Base-by-base conservation (phyloP, 2,113 vertebrate species). In the Cebidichthys violaceus region DNA sequence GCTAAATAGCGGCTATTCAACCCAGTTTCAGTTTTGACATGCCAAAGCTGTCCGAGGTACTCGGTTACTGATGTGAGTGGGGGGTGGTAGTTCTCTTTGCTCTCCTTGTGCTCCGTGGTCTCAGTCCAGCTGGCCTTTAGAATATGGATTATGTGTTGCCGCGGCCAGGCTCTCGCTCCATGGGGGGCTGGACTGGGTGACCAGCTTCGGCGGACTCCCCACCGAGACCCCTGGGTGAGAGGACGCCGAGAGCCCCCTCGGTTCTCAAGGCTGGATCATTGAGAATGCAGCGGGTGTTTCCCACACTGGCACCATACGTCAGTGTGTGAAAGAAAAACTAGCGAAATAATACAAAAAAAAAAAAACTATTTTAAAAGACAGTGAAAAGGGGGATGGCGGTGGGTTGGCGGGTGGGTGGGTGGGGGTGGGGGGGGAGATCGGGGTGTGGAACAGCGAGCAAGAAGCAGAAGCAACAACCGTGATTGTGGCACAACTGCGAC, bases 71-170 rank as follows among this genome's bases (percentile, higher is more conserved):
- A 82, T 68, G 88, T 87, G 89, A 90, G 89, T 75, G 88, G 88
- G 88, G 84, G 80, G 82, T 74, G 70, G 70, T 66, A 81, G 83
- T 80, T 90, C 87, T 90, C 72, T 91, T 90, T 91, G 86, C 90
- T 85, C 82, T 89, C 83, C 90, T 88, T 89, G 60, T 81, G 87
- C 91, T 84, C 81, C 69, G 76, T 90, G 88, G 86, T 91, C 83
- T 93, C 76, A 82, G 88, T 92, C 92, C 94, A 94, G 92, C 92
- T 94, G 93, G 91, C 85, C 93, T 94, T 93, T 94, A 94, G 90
- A 93, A 92, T 94, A 94, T 93, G 93, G 92, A 94, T 95, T 95
- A 94, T 90, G 85, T 88, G 89, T 82, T 85, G 81, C 88, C 45
- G 68, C 76, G 62, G 85, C 86, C 80, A 74, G 88, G 88, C 88